Evolutionary conservation across 2,113 vertebrate genomes (phyloP).

Genomic region (Pithys albifrons): DNA sequence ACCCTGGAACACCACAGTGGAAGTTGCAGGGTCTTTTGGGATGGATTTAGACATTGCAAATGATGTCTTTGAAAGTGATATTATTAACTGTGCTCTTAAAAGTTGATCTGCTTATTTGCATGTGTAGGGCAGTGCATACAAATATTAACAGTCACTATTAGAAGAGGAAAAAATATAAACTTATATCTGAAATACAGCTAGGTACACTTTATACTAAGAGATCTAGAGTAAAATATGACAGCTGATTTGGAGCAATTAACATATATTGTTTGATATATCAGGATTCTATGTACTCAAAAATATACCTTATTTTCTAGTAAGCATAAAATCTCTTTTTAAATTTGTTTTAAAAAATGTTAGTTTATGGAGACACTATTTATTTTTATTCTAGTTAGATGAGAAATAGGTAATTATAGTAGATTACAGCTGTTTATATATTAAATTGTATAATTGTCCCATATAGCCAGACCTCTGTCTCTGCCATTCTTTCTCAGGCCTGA

Average conservation of each 20-base stretch:
- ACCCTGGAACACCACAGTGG: background rate
- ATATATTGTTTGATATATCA: background rate
- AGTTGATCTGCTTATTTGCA: background rate
- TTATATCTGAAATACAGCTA: background rate
- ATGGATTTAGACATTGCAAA: background rate
- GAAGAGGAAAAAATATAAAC: background rate
- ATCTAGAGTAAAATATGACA: background rate
- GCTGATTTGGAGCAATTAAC: background rate
- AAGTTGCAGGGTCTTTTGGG: background rate
- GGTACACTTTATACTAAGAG: background rate
- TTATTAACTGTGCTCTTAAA: background rate
- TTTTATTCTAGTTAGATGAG: background rate
- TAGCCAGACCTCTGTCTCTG: background rate
- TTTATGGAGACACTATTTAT: background rate
- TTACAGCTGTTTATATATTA: background rate
- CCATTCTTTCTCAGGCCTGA: background rate
- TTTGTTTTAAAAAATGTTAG: background rate
- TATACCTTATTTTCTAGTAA: background rate
- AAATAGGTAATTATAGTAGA: background rate
- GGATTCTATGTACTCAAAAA: background rate
- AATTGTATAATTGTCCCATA: background rate
- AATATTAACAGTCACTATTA: background rate
- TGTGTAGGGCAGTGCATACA: background rate
- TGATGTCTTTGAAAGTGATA: background rate
- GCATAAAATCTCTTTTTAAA: background rate